phyloP scores from a whole-genome alignment of 2,888 invertebrate species.

The Corbicula japonica region DNA sequence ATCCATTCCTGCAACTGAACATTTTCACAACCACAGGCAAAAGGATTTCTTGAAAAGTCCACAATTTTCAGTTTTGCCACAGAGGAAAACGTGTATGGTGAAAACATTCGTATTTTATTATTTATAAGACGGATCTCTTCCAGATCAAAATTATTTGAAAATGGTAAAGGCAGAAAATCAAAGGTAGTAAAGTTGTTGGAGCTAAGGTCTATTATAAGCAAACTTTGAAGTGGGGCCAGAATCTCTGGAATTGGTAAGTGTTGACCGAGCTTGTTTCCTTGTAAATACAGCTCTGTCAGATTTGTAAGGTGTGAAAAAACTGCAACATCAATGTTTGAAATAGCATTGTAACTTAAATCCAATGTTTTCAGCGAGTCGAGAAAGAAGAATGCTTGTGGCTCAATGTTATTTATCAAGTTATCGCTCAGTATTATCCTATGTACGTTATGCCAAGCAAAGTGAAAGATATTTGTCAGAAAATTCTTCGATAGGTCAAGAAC shows the following conservation, averaged over 20 bases:
- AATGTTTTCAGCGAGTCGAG: constrained; percentile 73
- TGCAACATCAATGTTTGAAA: constrained; percentile 68
- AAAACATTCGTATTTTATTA: constrained; percentile 72
- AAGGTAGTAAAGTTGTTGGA: constrained; percentile 74
- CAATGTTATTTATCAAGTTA: constrained; percentile 74
- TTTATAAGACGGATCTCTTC: constrained; percentile 65
- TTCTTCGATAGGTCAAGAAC: constrained; percentile 81
- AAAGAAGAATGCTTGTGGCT: constrained; percentile 75
- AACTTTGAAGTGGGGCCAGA: constrained; percentile 65
- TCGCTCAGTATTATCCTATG: constrained; percentile 70
- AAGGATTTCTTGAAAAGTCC: constrained; percentile 80
- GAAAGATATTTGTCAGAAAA: constrained; percentile 68
- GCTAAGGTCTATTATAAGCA: constrained; percentile 74
- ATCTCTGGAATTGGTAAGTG: constrained; percentile 44
- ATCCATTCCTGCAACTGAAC: constrained; percentile 79
- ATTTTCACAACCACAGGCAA: constrained; percentile 80
- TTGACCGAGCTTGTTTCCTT: constrained; percentile 68
- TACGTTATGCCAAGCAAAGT: constrained; percentile 78
- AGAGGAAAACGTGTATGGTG: constrained; percentile 68
- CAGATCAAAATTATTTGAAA: constrained; percentile 70
- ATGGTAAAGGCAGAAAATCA: constrained; percentile 57
- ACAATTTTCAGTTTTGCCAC: constrained; percentile 71
- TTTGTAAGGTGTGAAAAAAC: constrained; percentile 73
- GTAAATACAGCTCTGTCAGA: constrained; percentile 68
- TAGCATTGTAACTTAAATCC: constrained; percentile 73